phyloP scores from a whole-genome alignment of 2,888 invertebrate genomes.

The Sarcophaga rosellei region DNA sequence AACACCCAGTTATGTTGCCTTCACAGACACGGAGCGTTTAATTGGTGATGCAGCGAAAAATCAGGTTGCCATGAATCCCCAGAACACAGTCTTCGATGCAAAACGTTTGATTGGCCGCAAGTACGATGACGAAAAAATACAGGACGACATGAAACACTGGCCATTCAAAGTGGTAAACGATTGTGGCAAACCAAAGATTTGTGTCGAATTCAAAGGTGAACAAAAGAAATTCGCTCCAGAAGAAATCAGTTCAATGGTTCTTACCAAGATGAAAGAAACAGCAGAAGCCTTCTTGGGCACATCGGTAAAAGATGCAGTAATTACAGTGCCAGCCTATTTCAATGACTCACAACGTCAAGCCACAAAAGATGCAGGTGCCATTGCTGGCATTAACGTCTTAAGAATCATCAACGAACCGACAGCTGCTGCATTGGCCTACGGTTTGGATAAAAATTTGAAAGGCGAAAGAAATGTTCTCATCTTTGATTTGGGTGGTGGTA shows the following conservation, averaged over 20 bases:
- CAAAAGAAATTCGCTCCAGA: constrained; percentile 93
- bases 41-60: constrained; percentile 90
- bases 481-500: constrained; percentile 85
- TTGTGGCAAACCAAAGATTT: constrained; percentile 90
- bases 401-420: constrained; percentile 97
- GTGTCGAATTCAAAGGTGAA: constrained; percentile 94
- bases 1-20: constrained; percentile 84
- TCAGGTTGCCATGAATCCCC: constrained; percentile 93
- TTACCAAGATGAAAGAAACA: constrained; percentile 96
- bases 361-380: constrained; percentile 96
- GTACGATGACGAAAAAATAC: constrained; percentile 93
- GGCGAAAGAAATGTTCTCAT: constrained; percentile 92
- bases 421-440: constrained; percentile 95
- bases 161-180: constrained; percentile 94
- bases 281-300: constrained; percentile 94
- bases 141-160: constrained; percentile 96
- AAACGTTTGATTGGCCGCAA: constrained; percentile 96
- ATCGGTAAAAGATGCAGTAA: constrained; percentile 90
- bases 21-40: constrained; percentile 90
- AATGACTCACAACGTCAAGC: constrained; percentile 94
- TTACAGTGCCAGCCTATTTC: constrained; percentile 95
- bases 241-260: constrained; percentile 95
- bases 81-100: constrained; percentile 95
- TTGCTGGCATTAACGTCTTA: too few relatives aligned
- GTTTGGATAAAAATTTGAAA: constrained; percentile 90